Base-by-base conservation (phyloP, 2,888 invertebrate genomes). In the Tinea semifulvella region DNA sequence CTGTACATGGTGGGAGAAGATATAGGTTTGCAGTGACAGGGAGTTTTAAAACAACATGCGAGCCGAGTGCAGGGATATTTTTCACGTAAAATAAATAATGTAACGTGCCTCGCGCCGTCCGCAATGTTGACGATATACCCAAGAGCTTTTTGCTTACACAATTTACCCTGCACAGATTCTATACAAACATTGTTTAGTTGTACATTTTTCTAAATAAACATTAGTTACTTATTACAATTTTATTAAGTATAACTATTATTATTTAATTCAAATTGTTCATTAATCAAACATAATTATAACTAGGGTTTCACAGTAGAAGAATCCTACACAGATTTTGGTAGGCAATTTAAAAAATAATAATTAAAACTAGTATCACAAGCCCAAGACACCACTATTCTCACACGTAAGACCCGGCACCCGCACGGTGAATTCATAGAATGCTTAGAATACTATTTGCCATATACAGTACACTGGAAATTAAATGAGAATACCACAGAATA, bases 31-130 rank as follows among this genome's bases (percentile, higher is more conserved):
- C 61, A 59, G 58, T 68, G 67, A 72, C 72, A 72, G 36, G 36
- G 36, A 36, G 63, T 63, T 56, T 56, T 57, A 59, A 60, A 72
- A 64, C 59, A 61, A 58, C 52, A 46, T 40, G 51, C 49, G 50
- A 47, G 52, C 55, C 50, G 49, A 44, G 50, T 44, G 50, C 49
- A 48, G 44, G 50, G 47, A 53, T 48, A 54, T 56, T 45, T 58
- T 63, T 58, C 66, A 63, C 68, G 74, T 68, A 65, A 76, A 77
- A 73, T 72, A 77, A 77, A 77, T 75, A 76, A 71, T 65, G 71
- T 63, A 63, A 58, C 68, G 69, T 67, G 70, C 18, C 25, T 18
- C 36, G 36, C 11, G 13, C 36, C 36, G 18, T 36, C 36, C 36
- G 36, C 36, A 17, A 18, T 18, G 16, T 31, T n/a, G 13, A 31